Conservation (phyloP, 2,888 invertebrate species). For the Yponomeuta malinellus region DNA sequence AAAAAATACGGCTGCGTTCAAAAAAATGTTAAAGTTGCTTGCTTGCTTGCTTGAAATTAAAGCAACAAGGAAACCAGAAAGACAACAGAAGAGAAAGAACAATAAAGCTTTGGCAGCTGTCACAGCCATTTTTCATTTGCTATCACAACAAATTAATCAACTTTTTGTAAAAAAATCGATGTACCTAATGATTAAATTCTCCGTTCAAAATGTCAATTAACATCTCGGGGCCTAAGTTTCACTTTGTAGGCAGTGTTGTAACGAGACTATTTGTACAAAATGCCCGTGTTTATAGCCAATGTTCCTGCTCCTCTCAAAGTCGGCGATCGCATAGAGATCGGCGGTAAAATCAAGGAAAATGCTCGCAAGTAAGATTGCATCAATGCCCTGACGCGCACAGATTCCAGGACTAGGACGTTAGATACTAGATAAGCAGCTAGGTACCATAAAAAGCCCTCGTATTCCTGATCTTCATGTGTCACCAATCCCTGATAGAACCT, state of each 20-base stretch:
- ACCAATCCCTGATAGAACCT: too few species aligned
- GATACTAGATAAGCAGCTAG: too few species aligned
- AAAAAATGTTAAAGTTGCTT: not conserved
- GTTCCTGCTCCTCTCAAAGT: constrained; percentile 49
- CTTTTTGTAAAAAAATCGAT: constrained; percentile 31
- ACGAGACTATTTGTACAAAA: constrained; percentile 29
- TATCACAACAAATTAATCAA: constrained; percentile 24
- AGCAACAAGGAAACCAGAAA: not conserved
- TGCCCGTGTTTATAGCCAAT: constrained; percentile 68
- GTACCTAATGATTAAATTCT: constrained; percentile 56
- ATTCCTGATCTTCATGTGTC: too few species aligned
- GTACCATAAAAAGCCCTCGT: too few species aligned
- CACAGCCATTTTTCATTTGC: constrained; percentile 18
- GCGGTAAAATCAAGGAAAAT: constrained; percentile 67
- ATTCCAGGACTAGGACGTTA: too few species aligned
- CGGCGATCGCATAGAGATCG: constrained; percentile 66
- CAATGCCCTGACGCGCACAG: too few species aligned
- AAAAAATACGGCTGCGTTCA: not conserved
- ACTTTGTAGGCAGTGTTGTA: not conserved
- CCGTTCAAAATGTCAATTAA: constrained; percentile 35
- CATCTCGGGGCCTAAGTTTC: not conserved
- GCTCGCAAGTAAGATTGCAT: constrained; percentile 55
- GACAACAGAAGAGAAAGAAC: not conserved
- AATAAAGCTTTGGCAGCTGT: constrained; percentile 16
- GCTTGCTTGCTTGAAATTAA: not conserved